Evolutionary conservation across 2,113 vertebrate species (phyloP), one percentile per base, ranked within the genome.

Genomic region (Prunella fulvescens): DNA sequence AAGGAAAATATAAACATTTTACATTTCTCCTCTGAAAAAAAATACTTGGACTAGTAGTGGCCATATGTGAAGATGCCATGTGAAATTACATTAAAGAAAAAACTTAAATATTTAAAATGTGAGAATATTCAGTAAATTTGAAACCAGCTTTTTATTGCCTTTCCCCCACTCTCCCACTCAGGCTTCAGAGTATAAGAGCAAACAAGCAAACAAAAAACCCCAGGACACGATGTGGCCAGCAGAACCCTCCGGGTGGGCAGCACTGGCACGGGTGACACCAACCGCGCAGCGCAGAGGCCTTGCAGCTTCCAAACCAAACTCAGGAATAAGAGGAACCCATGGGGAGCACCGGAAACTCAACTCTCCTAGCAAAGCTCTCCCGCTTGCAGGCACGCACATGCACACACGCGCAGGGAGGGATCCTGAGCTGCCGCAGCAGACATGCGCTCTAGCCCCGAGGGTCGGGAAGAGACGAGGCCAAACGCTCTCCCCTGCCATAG

Each of bases 181-280:
- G 18, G 35, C 48, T 71, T 33, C 45, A 28, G 73, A 66, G 8
- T 24, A 2, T 7, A 62, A 19, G 5, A 73, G 35, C 70, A 74
- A 71, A 81, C 14, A 84, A 81, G 51, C 39, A 19, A 76, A 47
- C 4, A 25, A 17, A 35, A 58, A 78, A 16, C 23, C 79, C 29
- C 16, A 20, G 26, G 66, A 24, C 10, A 51, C 0, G 4, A 20
- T 7, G 17, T 8, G 69, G 23, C 22, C 60, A 57, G 58, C 56
- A 33, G 0, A 3, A 57, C 35, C 3, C 2, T 11, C 64, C 3
- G 0, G 42, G 18, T 4, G 42, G 69, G 56, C 4, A 11, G 35
- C 10, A 2, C 2, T 11, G 47, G 20, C 4, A 0, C 0, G 3
- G 51, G 45, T 16, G 78, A 25, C 24, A 1, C 39, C 10, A 8